phyloP scores from a whole-genome alignment of 2,797 vertebrate genomes.

The Nothura maculosa region DNA sequence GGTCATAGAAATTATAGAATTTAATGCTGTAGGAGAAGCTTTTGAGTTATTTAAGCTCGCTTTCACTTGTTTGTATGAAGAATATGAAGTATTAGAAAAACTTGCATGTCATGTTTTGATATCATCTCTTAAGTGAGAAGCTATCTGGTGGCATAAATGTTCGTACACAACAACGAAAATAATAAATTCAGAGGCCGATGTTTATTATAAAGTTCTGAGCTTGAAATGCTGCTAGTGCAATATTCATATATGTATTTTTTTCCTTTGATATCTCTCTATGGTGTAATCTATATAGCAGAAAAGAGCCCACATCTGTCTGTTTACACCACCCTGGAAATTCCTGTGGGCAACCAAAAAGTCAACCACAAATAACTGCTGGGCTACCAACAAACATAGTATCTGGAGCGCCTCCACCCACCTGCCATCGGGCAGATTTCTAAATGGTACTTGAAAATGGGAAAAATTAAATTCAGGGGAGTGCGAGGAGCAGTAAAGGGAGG shows the following conservation, averaged over 20 bases:
- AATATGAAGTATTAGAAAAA: conserved; percentile 3
- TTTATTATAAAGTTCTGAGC: conserved; percentile 41
- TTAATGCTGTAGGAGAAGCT: not conserved
- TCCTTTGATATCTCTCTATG: conserved; percentile 60
- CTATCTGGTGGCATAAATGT: not conserved
- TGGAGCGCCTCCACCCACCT: conserved; percentile 60
- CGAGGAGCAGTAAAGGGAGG: not conserved
- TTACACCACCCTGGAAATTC: conserved; percentile 68
- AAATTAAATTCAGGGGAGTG: not conserved
- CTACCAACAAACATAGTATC: conserved; percentile 45
- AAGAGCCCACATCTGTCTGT: conserved; percentile 60
- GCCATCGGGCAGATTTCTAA: conserved; percentile 1
- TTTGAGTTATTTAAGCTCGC: not conserved
- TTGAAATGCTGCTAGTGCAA: conserved; percentile 35
- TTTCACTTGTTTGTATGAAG: not conserved
- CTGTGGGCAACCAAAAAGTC: conserved; percentile 61
- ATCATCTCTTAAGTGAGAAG: not conserved
- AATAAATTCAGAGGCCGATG: conserved; percentile 22
- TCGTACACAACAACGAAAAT: conserved; percentile 30
- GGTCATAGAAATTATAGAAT: not conserved
- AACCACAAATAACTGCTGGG: conserved; percentile 57
- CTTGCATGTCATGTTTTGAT: conserved; percentile 7
- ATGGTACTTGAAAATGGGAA: not conserved
- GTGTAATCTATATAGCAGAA: conserved; percentile 50
- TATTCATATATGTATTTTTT: conserved; percentile 48